Evolutionary conservation across 2,113 vertebrate species (phyloP).

Genomic region (Calonectris borealis): DNA sequence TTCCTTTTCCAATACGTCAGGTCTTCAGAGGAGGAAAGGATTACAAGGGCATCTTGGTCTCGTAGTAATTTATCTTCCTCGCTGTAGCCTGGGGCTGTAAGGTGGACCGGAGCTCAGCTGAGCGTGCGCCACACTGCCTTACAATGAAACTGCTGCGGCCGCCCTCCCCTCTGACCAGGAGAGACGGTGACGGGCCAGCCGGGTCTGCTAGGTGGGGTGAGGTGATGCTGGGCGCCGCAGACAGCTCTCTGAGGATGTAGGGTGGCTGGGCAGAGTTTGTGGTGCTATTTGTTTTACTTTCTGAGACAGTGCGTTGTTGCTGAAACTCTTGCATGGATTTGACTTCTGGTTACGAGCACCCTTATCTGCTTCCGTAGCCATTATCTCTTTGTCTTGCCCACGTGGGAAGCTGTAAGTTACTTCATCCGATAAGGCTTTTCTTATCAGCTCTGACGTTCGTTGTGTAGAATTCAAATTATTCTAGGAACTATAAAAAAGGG

Average conservation of each 20-base stretch:
- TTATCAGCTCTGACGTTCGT: constrained; percentile 20
- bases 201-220: background rate
- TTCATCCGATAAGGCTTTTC: background rate
- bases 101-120: background rate
- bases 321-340: background rate
- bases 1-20: background rate
- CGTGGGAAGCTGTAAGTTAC: constrained; percentile 11
- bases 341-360: constrained; percentile 14
- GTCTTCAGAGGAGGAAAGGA: background rate
- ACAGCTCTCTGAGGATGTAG: background rate
- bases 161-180: background rate
- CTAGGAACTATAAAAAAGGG: background rate
- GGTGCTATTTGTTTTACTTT: background rate
- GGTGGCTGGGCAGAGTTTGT: background rate
- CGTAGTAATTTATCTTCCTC: background rate
- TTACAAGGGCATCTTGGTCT: background rate
- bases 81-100: background rate
- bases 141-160: background rate
- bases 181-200: background rate
- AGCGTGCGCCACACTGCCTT: accelerated
- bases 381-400: constrained; percentile 23
- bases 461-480: constrained; percentile 10
- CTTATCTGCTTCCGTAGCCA: constrained; percentile 20
- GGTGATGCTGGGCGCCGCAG: background rate
- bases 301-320: background rate